Evolutionary conservation across 2,888 invertebrate species (phyloP).

Genomic region (Cremastobaeus sp.): DNA sequence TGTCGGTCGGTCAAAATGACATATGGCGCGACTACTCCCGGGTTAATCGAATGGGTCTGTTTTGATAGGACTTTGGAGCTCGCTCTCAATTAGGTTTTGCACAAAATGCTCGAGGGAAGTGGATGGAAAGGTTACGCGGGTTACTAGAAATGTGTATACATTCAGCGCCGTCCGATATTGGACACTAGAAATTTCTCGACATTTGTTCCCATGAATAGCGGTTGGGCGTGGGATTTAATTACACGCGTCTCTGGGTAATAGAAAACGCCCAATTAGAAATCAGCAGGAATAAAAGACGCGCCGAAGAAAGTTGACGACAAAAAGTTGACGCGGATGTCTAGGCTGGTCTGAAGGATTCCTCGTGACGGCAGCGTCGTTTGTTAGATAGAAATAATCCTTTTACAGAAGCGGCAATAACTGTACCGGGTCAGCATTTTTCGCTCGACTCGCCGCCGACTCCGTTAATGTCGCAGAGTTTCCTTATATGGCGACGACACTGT

Average conservation of each 20-base stretch:
- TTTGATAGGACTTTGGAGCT: too few relatives aligned
- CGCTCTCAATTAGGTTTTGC: too few relatives aligned
- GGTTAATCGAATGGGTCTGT: too few relatives aligned
- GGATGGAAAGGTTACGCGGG: too few relatives aligned
- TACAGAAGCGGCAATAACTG: constrained; percentile 48
- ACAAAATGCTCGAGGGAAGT: too few relatives aligned
- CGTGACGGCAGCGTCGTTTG: constrained; percentile 18
- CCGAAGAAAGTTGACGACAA: constrained; percentile 31
- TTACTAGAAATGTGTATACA: too few relatives aligned
- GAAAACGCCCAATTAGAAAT: constrained; percentile 35
- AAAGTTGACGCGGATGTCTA: constrained; percentile 29
- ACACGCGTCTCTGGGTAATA: not conserved
- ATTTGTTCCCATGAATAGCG: constrained; percentile 7
- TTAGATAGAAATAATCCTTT: constrained; percentile 47
- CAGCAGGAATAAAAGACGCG: constrained; percentile 22
- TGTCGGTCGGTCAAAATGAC: too few relatives aligned
- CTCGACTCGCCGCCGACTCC: constrained; percentile 45
- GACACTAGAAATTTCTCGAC: too few relatives aligned
- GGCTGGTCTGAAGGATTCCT: not conserved
- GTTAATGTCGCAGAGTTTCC: constrained; percentile 42
- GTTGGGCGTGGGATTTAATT: constrained; percentile 7
- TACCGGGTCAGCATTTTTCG: constrained; percentile 51
- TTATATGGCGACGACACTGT: constrained; percentile 39
- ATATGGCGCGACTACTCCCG: too few relatives aligned
- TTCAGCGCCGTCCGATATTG: too few relatives aligned